Evolutionary conservation across 2,888 invertebrate genomes (phyloP), one percentile per base, ranked within the genome.

Genomic region (Gastracanthus pulcherrimus): DNA sequence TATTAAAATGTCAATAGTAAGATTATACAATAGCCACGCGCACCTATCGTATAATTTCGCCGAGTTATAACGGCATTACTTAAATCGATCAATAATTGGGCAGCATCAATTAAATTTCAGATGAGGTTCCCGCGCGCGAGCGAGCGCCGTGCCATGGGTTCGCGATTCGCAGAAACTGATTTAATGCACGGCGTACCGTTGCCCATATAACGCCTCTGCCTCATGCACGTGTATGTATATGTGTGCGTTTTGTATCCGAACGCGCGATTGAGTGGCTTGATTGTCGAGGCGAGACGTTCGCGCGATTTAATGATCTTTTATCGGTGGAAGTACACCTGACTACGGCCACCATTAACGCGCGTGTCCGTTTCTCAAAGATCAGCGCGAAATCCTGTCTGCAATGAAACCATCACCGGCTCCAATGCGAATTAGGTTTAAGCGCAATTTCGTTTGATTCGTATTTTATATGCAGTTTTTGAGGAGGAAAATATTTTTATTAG

Each of bases 281-380:
- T 74, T 74, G 74, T 62, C 45, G 58, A 60, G 16, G 41, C 41
- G 26, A 72, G 60, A 60, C 6, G 41, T 72, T 60, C 34, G 41
- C 29, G n/a, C 60, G 62, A 45, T 74, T 74, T 74, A 62, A 45
- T 26, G 74, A 71, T 58, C 31, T 62, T 41, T 72, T 58, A 74
- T 74, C n/a, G n/a, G n/a, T n/a, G n/a, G n/a, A n/a, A n/a, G n/a
- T n/a, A n/a, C n/a, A n/a, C n/a, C n/a, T n/a, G n/a, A n/a, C n/a
- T n/a, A n/a, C n/a, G n/a, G n/a, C n/a, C n/a, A n/a, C n/a, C n/a
- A n/a, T n/a, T n/a, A n/a, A n/a, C n/a, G n/a, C n/a, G n/a, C n/a
- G n/a, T n/a, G n/a, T n/a, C n/a, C n/a, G n/a, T n/a, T n/a, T n/a
- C n/a, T n/a, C n/a, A n/a, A n/a, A n/a, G n/a, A n/a, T n/a, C n/a